These are phyloP conservation scores for Eupristina koningsbergeri DNA, from an alignment of 1,140 invertebrate genomes.

Conservation along the genomic window DNA sequence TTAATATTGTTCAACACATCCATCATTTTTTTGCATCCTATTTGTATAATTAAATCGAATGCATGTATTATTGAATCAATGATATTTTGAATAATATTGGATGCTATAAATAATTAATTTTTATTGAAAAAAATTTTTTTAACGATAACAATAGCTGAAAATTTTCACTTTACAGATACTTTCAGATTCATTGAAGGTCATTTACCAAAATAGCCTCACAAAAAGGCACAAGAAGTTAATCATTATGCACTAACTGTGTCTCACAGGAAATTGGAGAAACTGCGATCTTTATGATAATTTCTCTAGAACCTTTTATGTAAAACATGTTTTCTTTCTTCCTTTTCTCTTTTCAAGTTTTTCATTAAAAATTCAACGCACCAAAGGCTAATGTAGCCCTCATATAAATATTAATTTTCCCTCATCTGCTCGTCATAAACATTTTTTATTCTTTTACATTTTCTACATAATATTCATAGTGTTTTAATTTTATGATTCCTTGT, in stretches of 20 bases:
- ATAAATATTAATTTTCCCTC: slow-evolving; percentile 25
- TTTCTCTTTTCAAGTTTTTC: background rate
- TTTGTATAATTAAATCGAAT: too few relatives aligned
- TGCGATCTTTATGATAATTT: slow-evolving; percentile 33
- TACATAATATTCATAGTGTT: too few relatives aligned
- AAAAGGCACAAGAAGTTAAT: slow-evolving; percentile 27
- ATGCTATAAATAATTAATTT: too few relatives aligned
- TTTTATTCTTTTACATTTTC: background rate
- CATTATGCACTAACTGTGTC: slow-evolving; percentile 17
- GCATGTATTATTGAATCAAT: too few relatives aligned
- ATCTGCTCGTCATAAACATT: background rate
- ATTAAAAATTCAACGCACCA: slow-evolving; percentile 4
- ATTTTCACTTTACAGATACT: background rate
- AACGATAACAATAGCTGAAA: too few relatives aligned
- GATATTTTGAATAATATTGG: too few relatives aligned
- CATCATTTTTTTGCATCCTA: too few relatives aligned
- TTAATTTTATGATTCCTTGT: too few relatives aligned
- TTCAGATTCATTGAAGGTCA: background rate
- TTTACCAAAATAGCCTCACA: background rate
- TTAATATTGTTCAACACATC: too few relatives aligned
- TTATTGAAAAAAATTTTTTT: too few relatives aligned
- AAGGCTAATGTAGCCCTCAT: background rate
- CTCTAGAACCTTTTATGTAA: slow-evolving; percentile 28
- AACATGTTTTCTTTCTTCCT: slow-evolving; percentile 3
- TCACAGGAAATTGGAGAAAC: background rate